Conservation (phyloP, 1,140 invertebrate species). For the Micrasema minimum region DNA sequence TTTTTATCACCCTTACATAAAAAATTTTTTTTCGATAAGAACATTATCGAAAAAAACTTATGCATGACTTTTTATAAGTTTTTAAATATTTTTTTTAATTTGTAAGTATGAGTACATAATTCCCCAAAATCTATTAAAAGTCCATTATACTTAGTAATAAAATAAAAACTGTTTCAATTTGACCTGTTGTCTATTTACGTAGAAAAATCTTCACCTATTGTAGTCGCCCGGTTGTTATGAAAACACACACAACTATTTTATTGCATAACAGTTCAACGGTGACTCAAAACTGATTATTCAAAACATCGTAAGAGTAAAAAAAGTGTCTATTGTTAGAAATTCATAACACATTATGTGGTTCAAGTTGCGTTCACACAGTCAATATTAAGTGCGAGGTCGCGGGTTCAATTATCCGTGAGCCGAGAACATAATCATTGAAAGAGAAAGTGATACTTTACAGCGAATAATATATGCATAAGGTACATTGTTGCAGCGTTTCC, state of each 20-base stretch:
- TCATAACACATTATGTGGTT: conserved; percentile 13
- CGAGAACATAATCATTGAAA: conserved; percentile 32
- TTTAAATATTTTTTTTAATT: no score
- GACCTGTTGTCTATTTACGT: no score
- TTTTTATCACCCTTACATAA: no score
- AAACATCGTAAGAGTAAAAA: conserved; percentile 21
- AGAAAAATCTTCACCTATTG: no score
- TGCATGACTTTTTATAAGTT: no score
- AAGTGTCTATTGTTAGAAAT: conserved; percentile 20
- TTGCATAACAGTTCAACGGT: conserved; percentile 7
- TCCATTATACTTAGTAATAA: no score
- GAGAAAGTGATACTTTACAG: conserved; percentile 34
- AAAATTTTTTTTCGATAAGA: no score
- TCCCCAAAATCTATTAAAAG: no score
- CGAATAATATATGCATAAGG: conserved; percentile 25
- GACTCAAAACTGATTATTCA: conserved; percentile 13
- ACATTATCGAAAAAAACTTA: no score
- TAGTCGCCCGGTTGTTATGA: no score
- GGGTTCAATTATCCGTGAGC: conserved; percentile 23
- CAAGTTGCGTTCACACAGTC: conserved; percentile 25
- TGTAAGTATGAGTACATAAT: no score
- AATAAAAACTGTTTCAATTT: no score
- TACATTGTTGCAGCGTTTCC: neutral
- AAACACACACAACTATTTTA: neutral
- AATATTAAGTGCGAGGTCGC: conserved; percentile 11